phyloP scores from a whole-genome alignment of 2,888 invertebrate species.

The Nematopogon swammerdamellus region DNA sequence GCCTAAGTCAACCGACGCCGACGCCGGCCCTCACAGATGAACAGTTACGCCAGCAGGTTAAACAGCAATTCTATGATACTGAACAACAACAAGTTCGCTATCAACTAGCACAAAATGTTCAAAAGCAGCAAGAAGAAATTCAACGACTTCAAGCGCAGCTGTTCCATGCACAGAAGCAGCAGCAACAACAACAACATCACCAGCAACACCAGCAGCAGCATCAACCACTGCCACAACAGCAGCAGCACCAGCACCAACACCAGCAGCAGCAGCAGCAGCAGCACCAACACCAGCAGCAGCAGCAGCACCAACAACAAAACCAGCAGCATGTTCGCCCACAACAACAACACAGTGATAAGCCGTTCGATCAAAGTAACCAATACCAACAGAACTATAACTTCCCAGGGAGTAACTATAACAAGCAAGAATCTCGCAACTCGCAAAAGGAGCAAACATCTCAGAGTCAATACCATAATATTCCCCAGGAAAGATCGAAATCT shows the following conservation, averaged over 20 bases:
- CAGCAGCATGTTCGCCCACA: no score
- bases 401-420: slow-evolving; percentile 19
- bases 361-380: slow-evolving; percentile 21
- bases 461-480: slow-evolving; percentile 24
- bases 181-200: slow-evolving; percentile 9
- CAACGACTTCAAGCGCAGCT: slow-evolving; percentile 43
- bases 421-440: slow-evolving; percentile 16
- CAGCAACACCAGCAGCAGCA: slow-evolving; percentile 21
- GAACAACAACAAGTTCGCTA: slow-evolving; percentile 40
- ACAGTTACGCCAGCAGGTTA: slow-evolving; percentile 14
- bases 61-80: slow-evolving; percentile 34
- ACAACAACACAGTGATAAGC: no score
- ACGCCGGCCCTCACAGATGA: slow-evolving; percentile 4
- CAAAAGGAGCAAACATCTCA: slow-evolving; percentile 23
- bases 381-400: slow-evolving; percentile 19
- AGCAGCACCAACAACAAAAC: slow-evolving; percentile 5
- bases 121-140: slow-evolving; percentile 53
- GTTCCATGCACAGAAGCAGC: slow-evolving; percentile 34
- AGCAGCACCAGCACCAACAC: slow-evolving; percentile 25
- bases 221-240: slow-evolving; percentile 15
- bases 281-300: slow-evolving; percentile 2
- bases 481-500: slow-evolving; percentile 37
- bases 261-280: slow-evolving; percentile 18
- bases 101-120: slow-evolving; percentile 43
- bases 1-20: slow-evolving; percentile 22